Conservation (phyloP, 1,140 invertebrate species). For the Nephila pilipes region DNA sequence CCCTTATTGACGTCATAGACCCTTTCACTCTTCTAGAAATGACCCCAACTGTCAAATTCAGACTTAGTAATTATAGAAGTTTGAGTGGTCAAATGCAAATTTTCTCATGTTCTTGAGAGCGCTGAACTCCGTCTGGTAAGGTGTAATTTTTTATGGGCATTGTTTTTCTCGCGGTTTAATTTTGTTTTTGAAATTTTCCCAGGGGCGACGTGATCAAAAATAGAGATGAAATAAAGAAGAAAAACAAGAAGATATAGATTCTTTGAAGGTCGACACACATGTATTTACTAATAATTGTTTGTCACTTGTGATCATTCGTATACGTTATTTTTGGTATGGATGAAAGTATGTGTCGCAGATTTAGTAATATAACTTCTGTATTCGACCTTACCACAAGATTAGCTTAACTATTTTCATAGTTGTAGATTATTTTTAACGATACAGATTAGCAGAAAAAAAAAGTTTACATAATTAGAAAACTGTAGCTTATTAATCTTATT, state of each 20-base stretch:
- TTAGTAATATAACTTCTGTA: no score
- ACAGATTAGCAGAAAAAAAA: no score
- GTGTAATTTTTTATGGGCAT: neutral
- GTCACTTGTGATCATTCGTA: neutral
- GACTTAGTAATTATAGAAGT: neutral
- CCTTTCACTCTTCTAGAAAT: constrained; percentile 17
- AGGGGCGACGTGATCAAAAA: neutral
- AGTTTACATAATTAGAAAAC: no score
- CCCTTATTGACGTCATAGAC: neutral
- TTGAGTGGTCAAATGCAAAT: neutral
- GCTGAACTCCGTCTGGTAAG: neutral
- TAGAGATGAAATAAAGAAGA: neutral
- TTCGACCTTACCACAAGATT: no score
- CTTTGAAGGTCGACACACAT: neutral
- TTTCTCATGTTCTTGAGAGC: neutral
- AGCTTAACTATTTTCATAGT: no score
- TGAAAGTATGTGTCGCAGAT: no score
- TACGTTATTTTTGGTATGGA: neutral
- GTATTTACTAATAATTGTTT: neutral
- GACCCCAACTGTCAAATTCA: neutral
- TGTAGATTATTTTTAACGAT: no score
- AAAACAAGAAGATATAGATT: neutral
- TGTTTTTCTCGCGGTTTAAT: neutral
- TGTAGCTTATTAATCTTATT: no score
- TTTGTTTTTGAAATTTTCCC: neutral